These are phyloP conservation scores for Malurus alboscapulatus DNA, from an alignment of 2,113 vertebrate species.

Conservation along the genomic window DNA sequence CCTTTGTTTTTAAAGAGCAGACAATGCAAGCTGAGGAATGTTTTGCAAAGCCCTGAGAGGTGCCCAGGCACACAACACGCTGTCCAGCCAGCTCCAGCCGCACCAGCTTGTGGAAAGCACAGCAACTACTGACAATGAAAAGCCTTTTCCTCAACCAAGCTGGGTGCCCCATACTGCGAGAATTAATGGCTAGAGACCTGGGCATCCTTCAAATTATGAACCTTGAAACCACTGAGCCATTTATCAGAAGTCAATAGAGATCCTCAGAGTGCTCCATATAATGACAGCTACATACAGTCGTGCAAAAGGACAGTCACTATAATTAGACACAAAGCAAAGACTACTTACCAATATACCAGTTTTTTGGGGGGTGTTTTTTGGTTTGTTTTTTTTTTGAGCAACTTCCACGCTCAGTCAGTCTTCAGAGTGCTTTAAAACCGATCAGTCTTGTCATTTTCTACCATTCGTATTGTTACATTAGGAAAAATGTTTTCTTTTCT, in stretches of 20 bases:
- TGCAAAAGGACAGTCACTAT: conserved; percentile 86
- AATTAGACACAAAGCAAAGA: conserved; percentile 91
- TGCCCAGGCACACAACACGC: conserved; percentile 43
- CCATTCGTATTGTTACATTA: conserved; percentile 97
- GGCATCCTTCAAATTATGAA: conserved; percentile 85
- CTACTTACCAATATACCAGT: conserved; percentile 91
- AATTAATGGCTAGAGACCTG: conserved; percentile 84
- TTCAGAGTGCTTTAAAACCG: conserved; percentile 85
- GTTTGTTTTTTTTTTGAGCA: conserved; percentile 72
- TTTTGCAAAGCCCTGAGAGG: conserved; percentile 53
- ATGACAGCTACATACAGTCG: conserved; percentile 84
- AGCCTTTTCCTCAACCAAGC: conserved; percentile 76
- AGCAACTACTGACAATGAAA: conserved; percentile 73
- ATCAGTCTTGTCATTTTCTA: conserved; percentile 96
- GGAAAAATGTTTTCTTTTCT: conserved; percentile 95
- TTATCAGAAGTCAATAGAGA: conserved; percentile 86
- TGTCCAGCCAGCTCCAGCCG: conserved; percentile 55
- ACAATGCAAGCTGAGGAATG: conserved; percentile 54
- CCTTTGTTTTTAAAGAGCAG: conserved; percentile 51
- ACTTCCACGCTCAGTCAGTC: conserved; percentile 85
- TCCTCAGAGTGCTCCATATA: conserved; percentile 82
- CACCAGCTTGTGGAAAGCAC: conserved; percentile 66
- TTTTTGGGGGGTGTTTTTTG: conserved; percentile 72
- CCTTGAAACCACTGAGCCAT: conserved; percentile 84
- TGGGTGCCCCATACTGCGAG: conserved; percentile 82